These are phyloP conservation scores for Spodoptera picta DNA, from an alignment of 2,888 invertebrate species.

Conservation along the genomic window DNA sequence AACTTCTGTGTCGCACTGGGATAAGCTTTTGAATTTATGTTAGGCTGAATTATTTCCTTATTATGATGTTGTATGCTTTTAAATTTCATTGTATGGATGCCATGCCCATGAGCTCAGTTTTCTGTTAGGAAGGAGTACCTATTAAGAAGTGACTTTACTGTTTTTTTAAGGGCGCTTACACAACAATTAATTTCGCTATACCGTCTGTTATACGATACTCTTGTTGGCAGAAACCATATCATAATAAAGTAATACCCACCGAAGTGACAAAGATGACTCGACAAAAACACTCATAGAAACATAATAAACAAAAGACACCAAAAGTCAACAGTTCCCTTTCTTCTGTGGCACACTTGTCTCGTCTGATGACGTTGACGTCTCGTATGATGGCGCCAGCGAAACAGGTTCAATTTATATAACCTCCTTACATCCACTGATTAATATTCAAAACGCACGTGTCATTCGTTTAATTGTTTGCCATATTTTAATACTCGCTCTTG, in stretches of 20 bases:
- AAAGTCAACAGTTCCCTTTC: slow-evolving; percentile 9
- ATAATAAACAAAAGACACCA: slow-evolving; percentile 20
- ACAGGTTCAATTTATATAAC: slow-evolving; percentile 46
- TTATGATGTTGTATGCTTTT: neutral
- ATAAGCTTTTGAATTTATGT: neutral
- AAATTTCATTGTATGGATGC: too few relatives aligned
- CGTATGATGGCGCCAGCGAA: slow-evolving; percentile 43
- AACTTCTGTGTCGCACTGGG: too few relatives aligned
- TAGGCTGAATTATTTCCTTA: neutral
- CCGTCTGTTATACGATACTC: too few relatives aligned
- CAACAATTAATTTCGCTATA: too few relatives aligned
- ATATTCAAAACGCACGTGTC: slow-evolving; percentile 38
- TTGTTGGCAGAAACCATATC: too few relatives aligned
- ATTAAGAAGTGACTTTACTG: too few relatives aligned
- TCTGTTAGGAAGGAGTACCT: too few relatives aligned
- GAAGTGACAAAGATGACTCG: slow-evolving; percentile 17
- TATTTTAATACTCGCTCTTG: slow-evolving; percentile 25
- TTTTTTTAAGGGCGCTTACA: too few relatives aligned
- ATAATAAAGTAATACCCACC: too few relatives aligned
- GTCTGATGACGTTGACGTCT: slow-evolving; percentile 17
- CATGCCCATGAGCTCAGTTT: too few relatives aligned
- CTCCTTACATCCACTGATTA: slow-evolving; percentile 41
- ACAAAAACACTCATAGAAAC: slow-evolving; percentile 8
- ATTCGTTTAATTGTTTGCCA: slow-evolving; percentile 27
- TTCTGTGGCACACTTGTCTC: slow-evolving; percentile 33